Evolutionary conservation across 2,888 invertebrate genomes (phyloP), one percentile per base, ranked within the genome.

Genomic region (Phalera bucephala): DNA sequence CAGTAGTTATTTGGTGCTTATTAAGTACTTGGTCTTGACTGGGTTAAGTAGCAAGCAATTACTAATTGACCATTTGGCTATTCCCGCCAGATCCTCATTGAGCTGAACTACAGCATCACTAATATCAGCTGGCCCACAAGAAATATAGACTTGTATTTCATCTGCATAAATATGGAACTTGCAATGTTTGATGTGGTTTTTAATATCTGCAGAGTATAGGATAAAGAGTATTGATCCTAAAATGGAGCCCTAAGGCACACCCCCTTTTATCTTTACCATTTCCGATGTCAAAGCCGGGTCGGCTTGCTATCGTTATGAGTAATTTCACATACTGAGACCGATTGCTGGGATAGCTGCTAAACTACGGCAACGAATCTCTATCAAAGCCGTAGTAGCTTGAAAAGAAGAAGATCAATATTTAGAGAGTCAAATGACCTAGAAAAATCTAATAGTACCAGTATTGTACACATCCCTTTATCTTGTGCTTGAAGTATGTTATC

Each of bases 181-280:
- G n/a, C n/a, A n/a, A n/a, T n/a, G n/a, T n/a, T n/a, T n/a, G n/a
- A n/a, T n/a, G n/a, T n/a, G n/a, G n/a, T n/a, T n/a, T n/a, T n/a
- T n/a, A n/a, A n/a, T n/a, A n/a, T n/a, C n/a, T n/a, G n/a, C n/a
- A n/a, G n/a, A n/a, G n/a, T n/a, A n/a, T n/a, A n/a, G n/a, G n/a
- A n/a, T n/a, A n/a, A n/a, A n/a, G 0, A 52, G 25, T 7, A 51
- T n/a, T 0, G 48, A 48, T 1, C 40, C 46, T 2, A 46, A 20
- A 10, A 48, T 33, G 0, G 45, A 52, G 0, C 45, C 42, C 5
- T 48, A 42, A 0, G 45, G 44, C 2, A 48, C 40, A 1, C 43
- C 41, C 30, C 41, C 32, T 1, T 9, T 21, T 0, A 40, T 20
- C 4, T 3, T 0, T 1, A 6, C 1, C 6, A 6, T 20, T 3